Base-by-base conservation (phyloP, 1,140 invertebrate species). In the Mactra quadrangularis region DNA sequence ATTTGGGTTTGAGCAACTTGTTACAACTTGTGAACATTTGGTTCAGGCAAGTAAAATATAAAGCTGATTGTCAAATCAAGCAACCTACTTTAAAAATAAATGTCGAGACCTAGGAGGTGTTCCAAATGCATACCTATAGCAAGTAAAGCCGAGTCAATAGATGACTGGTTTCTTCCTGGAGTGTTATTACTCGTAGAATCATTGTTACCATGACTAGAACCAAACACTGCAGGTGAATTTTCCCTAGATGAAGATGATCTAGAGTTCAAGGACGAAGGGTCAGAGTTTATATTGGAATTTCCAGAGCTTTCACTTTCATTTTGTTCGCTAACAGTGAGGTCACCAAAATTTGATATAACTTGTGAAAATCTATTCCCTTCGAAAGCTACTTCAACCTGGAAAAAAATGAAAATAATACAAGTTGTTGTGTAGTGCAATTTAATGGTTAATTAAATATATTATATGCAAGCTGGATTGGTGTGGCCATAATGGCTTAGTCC, bases 281-380 rank as follows among this genome's bases (percentile, higher is more conserved):
- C 74, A 47, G 74, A 77, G 62, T 22, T 33, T 3, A 55, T 50
- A n/a, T 50, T 60, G 25, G 57, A 62, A 35, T 38, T 68, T 31
- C 27, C 29, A 13, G 33, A 27, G 33, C 52, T 78, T 6, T 41
- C 45, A 66, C n/a, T 59, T 62, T 29, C 57, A 38, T 77, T 41
- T 6, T 41, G 47, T 31, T 82, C 78, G 7, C 29, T 52, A 25
- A 82, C 45, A 27, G 50, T 59, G 4, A 82, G 31, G 17, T 91
- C 89, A 9, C 90, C 90, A 64, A 90, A 89, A 77, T 90, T 89
- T 19, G 85, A 83, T 66, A 91, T 90, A 15, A 84, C 86, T 29
- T 87, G 86, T 41, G 85, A 83, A 19, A 91, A 68, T 38, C 86
- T 83, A 29, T 87, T 83, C 31, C 84, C 85, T 52, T 91, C 89